phyloP scores from a whole-genome alignment of 2,113 vertebrate genomes.

The Caretta caretta region DNA sequence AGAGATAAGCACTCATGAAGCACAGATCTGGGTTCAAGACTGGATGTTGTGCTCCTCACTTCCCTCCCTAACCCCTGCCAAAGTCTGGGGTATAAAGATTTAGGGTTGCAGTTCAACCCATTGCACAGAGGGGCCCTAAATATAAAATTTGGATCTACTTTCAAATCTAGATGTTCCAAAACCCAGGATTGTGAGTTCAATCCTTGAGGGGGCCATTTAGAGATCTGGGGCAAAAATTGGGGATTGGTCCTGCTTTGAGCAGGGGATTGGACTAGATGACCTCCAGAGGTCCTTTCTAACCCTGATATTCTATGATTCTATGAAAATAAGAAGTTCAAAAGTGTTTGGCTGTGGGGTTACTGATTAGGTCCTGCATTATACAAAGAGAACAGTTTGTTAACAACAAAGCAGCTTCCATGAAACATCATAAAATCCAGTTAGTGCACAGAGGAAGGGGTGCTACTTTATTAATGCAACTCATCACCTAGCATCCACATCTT shows the following conservation, averaged over 20 bases:
- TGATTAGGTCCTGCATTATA: background rate
- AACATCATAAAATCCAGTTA: background rate
- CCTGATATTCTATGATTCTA: too few relatives aligned
- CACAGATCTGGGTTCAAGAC: background rate
- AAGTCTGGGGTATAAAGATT: background rate
- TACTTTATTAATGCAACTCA: background rate
- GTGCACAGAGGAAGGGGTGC: background rate
- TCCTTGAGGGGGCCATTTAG: too few relatives aligned
- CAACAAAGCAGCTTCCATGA: background rate
- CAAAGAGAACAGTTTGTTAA: background rate
- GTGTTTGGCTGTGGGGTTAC: background rate
- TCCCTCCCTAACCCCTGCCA: background rate
- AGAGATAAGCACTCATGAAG: background rate
- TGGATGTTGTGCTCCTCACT: background rate
- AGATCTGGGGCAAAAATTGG: too few relatives aligned
- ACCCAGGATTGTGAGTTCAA: too few relatives aligned
- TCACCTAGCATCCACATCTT: background rate
- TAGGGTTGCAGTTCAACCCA: background rate
- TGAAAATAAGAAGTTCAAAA: background rate
- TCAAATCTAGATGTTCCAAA: background rate
- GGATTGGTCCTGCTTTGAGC: too few relatives aligned
- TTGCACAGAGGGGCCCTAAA: accelerated
- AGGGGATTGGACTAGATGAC: too few relatives aligned
- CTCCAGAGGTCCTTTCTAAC: too few relatives aligned
- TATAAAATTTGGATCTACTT: accelerated